Base-by-base conservation (phyloP, 1,140 invertebrate genomes). In the Apocrypta bakeri region DNA sequence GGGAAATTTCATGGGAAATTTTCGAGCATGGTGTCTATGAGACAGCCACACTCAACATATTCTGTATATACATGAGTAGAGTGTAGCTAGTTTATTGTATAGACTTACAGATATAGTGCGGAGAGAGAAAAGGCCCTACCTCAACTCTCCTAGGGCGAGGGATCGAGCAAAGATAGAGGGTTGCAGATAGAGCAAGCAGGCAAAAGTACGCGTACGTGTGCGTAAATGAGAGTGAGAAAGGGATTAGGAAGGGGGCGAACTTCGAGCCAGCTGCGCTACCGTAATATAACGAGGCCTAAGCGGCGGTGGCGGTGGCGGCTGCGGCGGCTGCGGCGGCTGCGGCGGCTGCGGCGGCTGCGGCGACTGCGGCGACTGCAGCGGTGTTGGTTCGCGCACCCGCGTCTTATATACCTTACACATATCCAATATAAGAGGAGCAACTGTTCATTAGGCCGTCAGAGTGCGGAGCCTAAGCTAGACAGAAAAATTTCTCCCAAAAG, bases 371-470 rank as follows among this genome's bases (percentile, higher is more conserved):
- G n/a, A n/a, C n/a, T n/a, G n/a, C n/a, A n/a, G n/a, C n/a, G n/a
- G n/a, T n/a, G n/a, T n/a, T n/a, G n/a, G n/a, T n/a, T n/a, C 87
- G 87, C 87, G 87, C 88, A 86, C 87, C 87, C n/a, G n/a, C n/a
- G n/a, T n/a, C n/a, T n/a, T n/a, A n/a, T n/a, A n/a, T n/a, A n/a
- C n/a, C n/a, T n/a, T 27, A 68, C 9, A 27, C n/a, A 24, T 68
- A 71, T 71, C 68, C 68, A 71, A 71, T 71, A 37, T n/a, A n/a
- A 56, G 68, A 87, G 85, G 88, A 83, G 88, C 90, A 90, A 91
- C 90, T 90, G 89, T 91, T 91, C 90, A 91, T 91, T 91, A 90
- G 87, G 87, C 85, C 86, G 85, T 88, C 87, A 82, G 86, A 87
- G 89, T 89, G 85, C 88, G 87, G 86, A 85, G 87, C 75, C 84